Conservation (phyloP, 1,140 invertebrate genomes). For the Aphelenchoides besseyi region DNA sequence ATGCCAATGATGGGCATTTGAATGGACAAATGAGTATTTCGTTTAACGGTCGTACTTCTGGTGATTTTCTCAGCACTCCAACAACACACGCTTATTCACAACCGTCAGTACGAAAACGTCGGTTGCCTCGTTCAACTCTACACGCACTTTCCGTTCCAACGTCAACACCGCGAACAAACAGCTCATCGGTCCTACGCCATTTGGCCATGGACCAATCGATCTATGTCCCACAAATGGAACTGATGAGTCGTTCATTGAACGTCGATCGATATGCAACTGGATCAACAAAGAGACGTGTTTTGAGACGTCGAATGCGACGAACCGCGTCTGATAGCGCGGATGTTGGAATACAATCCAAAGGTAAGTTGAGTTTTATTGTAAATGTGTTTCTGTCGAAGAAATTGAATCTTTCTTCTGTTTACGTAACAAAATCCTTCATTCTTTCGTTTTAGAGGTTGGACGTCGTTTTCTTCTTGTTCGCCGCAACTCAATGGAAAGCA, state of each 20-base stretch:
- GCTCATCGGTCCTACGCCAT: background rate
- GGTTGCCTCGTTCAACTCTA: too few relatives aligned
- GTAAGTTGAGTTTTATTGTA: conserved; percentile 1
- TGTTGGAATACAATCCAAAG: background rate
- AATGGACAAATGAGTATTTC: conserved; percentile 10
- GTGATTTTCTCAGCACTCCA: background rate
- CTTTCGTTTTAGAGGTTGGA: too few relatives aligned
- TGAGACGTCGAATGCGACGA: conserved; percentile 34
- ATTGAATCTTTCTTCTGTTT: conserved; percentile 19
- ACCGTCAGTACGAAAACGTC: background rate
- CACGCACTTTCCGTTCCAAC: too few relatives aligned
- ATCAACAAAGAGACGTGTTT: background rate
- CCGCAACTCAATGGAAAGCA: conserved; percentile 26
- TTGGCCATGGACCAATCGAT: conserved; percentile 19
- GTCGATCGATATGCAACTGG: background rate
- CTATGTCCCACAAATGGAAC: conserved; percentile 12
- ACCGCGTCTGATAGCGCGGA: conserved; percentile 31
- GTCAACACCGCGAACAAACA: too few relatives aligned
- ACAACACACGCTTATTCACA: background rate
- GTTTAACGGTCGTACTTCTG: background rate
- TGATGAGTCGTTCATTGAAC: conserved; percentile 33
- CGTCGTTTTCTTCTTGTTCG: conserved; percentile 9
- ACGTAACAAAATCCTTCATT: too few relatives aligned
- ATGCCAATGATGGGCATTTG: background rate
- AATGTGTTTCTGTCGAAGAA: too few relatives aligned